phyloP scores from a whole-genome alignment of 2,888 invertebrate species.

The Catotricha subobsoleta region DNA sequence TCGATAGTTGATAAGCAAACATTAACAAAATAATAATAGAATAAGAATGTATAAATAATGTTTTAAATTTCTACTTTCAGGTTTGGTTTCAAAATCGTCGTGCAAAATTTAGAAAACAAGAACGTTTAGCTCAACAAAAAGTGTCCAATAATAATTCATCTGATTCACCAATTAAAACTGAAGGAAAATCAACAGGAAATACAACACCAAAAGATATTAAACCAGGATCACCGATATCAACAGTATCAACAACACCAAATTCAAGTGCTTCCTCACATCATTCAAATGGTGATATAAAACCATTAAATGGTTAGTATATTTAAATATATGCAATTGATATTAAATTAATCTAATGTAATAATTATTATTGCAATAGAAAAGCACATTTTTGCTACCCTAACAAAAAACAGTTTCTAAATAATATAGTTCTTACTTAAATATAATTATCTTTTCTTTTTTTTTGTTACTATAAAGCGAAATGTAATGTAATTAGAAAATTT shows the following conservation, averaged over 20 bases:
- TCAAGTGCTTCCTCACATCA: conserved; percentile 16
- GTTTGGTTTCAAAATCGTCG: conserved; percentile 25
- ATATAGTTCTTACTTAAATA: no score
- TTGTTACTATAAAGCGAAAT: no score
- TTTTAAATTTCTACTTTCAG: conserved; percentile 12
- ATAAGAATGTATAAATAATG: neutral
- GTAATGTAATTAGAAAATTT: no score
- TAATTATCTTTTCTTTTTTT: no score
- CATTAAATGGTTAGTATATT: conserved; percentile 13
- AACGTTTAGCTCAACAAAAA: conserved; percentile 14
- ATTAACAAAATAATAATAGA: neutral
- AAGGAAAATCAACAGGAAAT: conserved; percentile 9
- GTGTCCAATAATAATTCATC: conserved; percentile 12
- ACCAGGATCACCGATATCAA: conserved; percentile 14
- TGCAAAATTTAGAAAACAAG: conserved; percentile 20
- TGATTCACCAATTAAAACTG: conserved; percentile 11
- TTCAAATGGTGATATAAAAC: conserved; percentile 14
- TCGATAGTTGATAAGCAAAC: no score
- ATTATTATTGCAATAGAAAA: no score
- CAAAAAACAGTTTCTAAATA: no score
- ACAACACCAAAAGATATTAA: conserved; percentile 14
- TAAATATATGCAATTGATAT: neutral
- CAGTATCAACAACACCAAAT: conserved; percentile 15
- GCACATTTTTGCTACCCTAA: no score
- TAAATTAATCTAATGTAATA: conserved; percentile 1